Evolutionary conservation across 53 echinoderm and acorn worm genomes (phyloP).

Genomic region (Hippasteria phrygiana): DNA sequence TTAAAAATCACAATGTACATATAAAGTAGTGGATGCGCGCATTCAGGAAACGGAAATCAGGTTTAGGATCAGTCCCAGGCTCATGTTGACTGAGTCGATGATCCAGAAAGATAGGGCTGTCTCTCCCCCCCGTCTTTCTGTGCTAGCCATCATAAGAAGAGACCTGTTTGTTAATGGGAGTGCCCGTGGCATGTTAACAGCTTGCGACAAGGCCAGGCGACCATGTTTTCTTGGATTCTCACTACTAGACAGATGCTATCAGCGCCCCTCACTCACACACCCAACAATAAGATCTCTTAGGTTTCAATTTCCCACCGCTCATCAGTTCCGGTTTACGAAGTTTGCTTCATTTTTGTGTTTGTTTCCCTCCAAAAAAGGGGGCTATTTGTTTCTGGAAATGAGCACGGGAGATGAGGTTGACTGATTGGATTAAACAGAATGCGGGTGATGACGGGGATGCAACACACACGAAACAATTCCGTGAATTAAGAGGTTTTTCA

Average conservation of each 20-base stretch:
- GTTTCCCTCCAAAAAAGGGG: background rate
- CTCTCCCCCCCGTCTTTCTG: background rate
- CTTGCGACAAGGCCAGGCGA: background rate
- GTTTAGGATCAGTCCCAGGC: background rate
- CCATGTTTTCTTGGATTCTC: background rate
- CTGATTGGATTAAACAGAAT: constrained; percentile 11
- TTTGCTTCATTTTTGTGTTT: background rate
- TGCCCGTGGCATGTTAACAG: background rate
- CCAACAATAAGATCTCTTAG: background rate
- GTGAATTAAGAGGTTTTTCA: background rate
- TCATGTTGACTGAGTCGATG: constrained; percentile 35
- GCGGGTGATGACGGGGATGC: constrained; percentile 9
- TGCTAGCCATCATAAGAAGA: background rate
- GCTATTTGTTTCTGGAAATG: background rate
- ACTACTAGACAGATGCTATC: constrained; percentile 26
- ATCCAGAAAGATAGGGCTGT: constrained; percentile 21
- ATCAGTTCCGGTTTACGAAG: background rate
- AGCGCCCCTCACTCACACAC: background rate
- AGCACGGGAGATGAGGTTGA: background rate
- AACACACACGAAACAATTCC: background rate
- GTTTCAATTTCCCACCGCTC: background rate
- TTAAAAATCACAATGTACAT: too few species aligned
- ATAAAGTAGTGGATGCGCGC: background rate
- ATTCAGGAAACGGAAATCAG: background rate
- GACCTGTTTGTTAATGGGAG: constrained; percentile 1